phyloP scores from a whole-genome alignment of 2,888 invertebrate species.

The Pharmacophagus antenor region DNA sequence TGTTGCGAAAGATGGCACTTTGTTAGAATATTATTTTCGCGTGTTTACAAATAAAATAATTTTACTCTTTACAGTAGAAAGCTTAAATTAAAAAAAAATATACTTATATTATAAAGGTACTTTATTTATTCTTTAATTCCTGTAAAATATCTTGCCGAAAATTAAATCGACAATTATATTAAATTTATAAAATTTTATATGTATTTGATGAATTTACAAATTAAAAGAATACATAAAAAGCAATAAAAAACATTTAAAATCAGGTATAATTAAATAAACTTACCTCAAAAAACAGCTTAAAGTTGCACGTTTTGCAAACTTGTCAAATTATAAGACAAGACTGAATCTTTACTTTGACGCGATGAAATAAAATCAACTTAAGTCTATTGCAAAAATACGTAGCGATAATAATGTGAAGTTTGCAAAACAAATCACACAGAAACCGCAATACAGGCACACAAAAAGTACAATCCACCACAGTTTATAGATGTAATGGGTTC shows the following conservation, averaged over 20 bases:
- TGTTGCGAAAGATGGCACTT: constrained; percentile 56
- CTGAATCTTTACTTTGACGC: background rate
- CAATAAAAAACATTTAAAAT: too few relatives aligned
- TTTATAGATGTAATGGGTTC: constrained; percentile 51
- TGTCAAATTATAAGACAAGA: background rate
- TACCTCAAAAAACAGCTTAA: constrained; percentile 19
- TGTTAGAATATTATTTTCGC: constrained; percentile 1
- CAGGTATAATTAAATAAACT: background rate
- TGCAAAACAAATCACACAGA: background rate
- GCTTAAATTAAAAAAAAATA: too few relatives aligned
- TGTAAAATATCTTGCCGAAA: too few relatives aligned
- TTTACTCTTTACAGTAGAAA: background rate
- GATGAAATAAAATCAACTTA: background rate
- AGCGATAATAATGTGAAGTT: background rate
- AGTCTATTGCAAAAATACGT: background rate
- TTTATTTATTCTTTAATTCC: too few relatives aligned
- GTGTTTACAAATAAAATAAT: constrained; percentile 33
- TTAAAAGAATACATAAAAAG: too few relatives aligned
- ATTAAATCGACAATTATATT: background rate
- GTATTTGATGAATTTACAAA: too few relatives aligned
- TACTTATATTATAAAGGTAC: too few relatives aligned
- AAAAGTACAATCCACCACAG: constrained; percentile 35
- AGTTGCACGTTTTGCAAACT: background rate
- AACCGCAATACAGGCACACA: constrained; percentile 42
- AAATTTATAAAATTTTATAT: too few relatives aligned